Base-by-base conservation (phyloP, 2,113 vertebrate genomes). In the Nycticorax nycticorax region DNA sequence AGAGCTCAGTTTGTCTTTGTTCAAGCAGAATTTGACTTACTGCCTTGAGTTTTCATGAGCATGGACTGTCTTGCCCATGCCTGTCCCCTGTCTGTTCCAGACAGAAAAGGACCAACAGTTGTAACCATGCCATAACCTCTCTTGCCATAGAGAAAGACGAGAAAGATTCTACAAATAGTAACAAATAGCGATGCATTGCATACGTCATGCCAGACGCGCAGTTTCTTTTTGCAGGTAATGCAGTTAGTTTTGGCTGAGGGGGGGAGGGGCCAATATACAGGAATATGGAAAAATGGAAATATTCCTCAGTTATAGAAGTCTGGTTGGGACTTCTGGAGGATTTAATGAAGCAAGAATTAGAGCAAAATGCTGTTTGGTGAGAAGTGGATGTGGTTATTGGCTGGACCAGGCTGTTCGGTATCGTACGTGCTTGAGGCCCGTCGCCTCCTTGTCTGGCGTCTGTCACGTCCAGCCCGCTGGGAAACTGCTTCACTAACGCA, bases 191-290 rank as follows among this genome's bases (percentile, higher is more conserved):
- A 9, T 3, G 8, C 9, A 5, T 63, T 91, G 37, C 22, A 12
- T 24, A 5, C n/a, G 8, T 66, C 22, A 5, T 0, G 0, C 47
- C n/a, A 82, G 66, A 59, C n/a, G 41, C 72, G 30, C 24, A 12
- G n/a, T 28, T 85, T 57, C 55, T 33, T 81, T 77, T 89, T 78
- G 57, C 20, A 64, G 56, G 10, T 37, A 72, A 37, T 0, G 0
- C 24, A 47, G 35, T 50, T 28, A 8, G 4, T 43, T 82, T 56
- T 63, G 21, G 4, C 39, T 59, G 82, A 48, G 45, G 56, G 45
- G 62, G 39, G 80, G 21, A 43, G 16, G 5, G 14, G 10, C 16
- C 43, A 23, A 8, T 19, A 8, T 21, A 27, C 3, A 78, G 45
- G n/a, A 67, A 41, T 14, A 21, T 1, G 24, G 21, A 14, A 74